Base-by-base conservation (phyloP, 1,140 invertebrate genomes). In the Adelges cooleyi region DNA sequence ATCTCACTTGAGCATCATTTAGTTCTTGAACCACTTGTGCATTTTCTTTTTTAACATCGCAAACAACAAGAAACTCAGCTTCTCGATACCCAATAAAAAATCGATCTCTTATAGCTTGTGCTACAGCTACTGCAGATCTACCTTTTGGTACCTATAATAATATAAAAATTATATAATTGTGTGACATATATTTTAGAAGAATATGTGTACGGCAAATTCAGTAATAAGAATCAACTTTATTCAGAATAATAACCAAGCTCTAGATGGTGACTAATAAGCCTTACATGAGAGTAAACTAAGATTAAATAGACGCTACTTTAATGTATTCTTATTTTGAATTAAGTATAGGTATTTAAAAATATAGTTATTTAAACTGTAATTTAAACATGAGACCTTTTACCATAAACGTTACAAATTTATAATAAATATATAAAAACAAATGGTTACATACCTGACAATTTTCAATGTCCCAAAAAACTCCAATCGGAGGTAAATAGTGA, bases 381-480 rank as follows among this genome's bases (percentile, higher is more conserved):
- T n/a, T n/a, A n/a, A n/a, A n/a, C n/a, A n/a, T n/a, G n/a, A n/a
- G n/a, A n/a, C n/a, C n/a, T n/a, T n/a, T n/a, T n/a, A n/a, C 49
- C 36, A 69, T 66, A 48, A 50, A 71, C 50, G 91, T 79, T 91
- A 88, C 72, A 92, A 91, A 73, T 91, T 88, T 88, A 88, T 92
- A 76, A 90, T 92, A 65, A 92, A 86, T 51, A 53, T 13, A 80
- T n/a, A n/a, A n/a, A n/a, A n/a, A n/a, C n/a, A n/a, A n/a, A n/a
- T n/a, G n/a, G n/a, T n/a, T 69, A 85, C 80, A 52, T 51, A 92
- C 85, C 82, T 87, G 71, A 44, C 72, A 74, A 49, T 71, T 94
- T 80, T 94, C 90, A 72, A 94, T 94, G 74, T 94, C 90, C 90
- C 90, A 94, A 76, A 92, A 94, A 50, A 94, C 87, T 54, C 89